Evolutionary conservation across 2,888 invertebrate species (phyloP).

Genomic region (Cyrtodaria siliqua): DNA sequence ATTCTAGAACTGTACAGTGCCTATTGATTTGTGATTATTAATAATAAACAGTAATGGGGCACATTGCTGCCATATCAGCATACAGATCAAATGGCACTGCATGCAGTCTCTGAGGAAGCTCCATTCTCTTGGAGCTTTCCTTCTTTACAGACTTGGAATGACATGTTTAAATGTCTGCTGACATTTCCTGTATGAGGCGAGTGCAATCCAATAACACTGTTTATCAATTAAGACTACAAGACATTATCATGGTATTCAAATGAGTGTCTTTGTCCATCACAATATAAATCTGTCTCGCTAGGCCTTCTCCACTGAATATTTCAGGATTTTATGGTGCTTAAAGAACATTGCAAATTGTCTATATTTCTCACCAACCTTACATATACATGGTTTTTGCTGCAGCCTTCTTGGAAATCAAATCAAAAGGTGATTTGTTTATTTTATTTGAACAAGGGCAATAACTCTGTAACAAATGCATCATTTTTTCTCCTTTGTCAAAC

Average conservation of each 20-base stretch:
- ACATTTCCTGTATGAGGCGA: slow-evolving; percentile 5
- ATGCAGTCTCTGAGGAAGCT: background rate
- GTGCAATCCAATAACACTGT: slow-evolving; percentile 24
- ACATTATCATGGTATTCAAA: slow-evolving; percentile 5
- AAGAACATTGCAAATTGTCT: too few species aligned
- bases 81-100: too few species aligned
- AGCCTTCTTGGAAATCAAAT: too few species aligned
- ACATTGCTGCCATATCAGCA: slow-evolving; percentile 2
- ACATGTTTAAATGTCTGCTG: background rate
- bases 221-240: slow-evolving; percentile 1
- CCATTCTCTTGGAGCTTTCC: background rate
- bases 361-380: too few species aligned
- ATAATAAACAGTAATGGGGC: slow-evolving; percentile 26
- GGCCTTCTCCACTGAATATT: background rate
- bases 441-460: too few species aligned
- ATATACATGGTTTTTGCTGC: too few species aligned
- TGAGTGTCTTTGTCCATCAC: background rate
- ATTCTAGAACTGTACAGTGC: background rate
- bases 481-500: too few species aligned
- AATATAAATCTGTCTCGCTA: background rate
- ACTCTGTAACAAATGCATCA: too few species aligned
- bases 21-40: slow-evolving; percentile 41
- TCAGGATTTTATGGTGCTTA: too few species aligned
- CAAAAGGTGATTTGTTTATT: too few species aligned
- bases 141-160: background rate